Evolutionary conservation across 2,113 vertebrate genomes (phyloP).

Genomic region (Oncorhynchus mykiss): DNA sequence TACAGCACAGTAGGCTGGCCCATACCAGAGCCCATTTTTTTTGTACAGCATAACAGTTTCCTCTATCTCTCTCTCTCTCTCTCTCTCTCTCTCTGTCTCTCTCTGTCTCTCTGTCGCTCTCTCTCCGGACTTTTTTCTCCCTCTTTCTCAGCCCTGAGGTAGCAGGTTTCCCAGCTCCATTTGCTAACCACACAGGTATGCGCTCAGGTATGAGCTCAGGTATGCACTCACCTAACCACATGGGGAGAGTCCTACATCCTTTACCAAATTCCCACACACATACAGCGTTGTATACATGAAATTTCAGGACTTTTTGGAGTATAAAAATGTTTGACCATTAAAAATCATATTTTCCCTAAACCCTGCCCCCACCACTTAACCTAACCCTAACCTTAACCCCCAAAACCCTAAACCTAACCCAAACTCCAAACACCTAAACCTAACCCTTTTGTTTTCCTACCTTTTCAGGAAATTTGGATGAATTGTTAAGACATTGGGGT

Average conservation of each 20-base stretch:
- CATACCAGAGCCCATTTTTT: no score
- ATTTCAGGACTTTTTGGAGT: no score
- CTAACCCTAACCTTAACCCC: no score
- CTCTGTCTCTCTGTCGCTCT: neutral
- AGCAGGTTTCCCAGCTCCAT: neutral
- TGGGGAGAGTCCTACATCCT: slow-evolving; percentile 23
- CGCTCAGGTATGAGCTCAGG: neutral
- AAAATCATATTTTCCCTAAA: no score
- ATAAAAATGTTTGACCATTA: no score
- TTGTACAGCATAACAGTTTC: no score
- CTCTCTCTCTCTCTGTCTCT: neutral
- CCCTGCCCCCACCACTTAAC: no score
- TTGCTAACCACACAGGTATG: slow-evolving; percentile 23
- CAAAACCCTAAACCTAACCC: no score
- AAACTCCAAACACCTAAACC: no score
- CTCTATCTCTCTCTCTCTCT: neutral
- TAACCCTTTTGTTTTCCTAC: no score
- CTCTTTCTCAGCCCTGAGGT: neutral
- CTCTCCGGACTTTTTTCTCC: neutral
- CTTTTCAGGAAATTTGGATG: no score
- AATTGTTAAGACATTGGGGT: no score
- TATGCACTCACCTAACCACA: neutral
- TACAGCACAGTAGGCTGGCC: neutral
- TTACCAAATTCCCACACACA: neutral
- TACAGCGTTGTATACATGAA: neutral